Evolutionary conservation across 2,888 invertebrate species (phyloP).

Genomic region (Druceiella hillmani): DNA sequence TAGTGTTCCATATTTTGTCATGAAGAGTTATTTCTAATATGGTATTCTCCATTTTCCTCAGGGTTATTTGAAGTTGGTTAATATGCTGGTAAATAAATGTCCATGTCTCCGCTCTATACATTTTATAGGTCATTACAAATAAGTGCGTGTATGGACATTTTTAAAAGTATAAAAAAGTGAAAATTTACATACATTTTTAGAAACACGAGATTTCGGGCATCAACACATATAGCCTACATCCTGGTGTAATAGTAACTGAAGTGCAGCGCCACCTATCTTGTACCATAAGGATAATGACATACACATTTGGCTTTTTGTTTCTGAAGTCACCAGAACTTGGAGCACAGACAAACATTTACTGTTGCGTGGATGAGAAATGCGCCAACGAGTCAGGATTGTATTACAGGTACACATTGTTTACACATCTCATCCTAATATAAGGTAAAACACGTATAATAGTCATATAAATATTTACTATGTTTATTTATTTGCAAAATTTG

Average conservation of each 20-base stretch:
- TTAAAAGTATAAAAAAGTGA: too few species aligned
- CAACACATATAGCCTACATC: constrained; percentile 50
- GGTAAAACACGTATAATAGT: too few species aligned
- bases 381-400: constrained; percentile 43
- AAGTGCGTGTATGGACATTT: too few species aligned
- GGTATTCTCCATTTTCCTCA: too few species aligned
- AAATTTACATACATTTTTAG: constrained; percentile 18
- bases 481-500: constrained; percentile 49
- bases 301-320: constrained; percentile 32
- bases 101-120: too few species aligned
- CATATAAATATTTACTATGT: too few species aligned
- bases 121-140: too few species aligned
- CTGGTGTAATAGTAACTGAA: constrained; percentile 54
- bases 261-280: constrained; percentile 46
- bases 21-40: too few species aligned
- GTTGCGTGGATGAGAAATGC: constrained; percentile 52
- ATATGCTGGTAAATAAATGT: too few species aligned
- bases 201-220: constrained; percentile 32
- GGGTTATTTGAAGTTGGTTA: too few species aligned
- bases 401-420: constrained; percentile 39
- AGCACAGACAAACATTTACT: constrained; percentile 62
- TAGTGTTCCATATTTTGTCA: too few species aligned
- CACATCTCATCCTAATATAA: too few species aligned
- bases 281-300: constrained; percentile 20
- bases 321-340: constrained; percentile 52